A percentile compares a stretch with the other conserved stretches of the same genome.
These are phyloP conservation scores for Micromesistius poutassou DNA, from an alignment of 2,797 vertebrate genomes.

Conservation along the genomic window DNA sequence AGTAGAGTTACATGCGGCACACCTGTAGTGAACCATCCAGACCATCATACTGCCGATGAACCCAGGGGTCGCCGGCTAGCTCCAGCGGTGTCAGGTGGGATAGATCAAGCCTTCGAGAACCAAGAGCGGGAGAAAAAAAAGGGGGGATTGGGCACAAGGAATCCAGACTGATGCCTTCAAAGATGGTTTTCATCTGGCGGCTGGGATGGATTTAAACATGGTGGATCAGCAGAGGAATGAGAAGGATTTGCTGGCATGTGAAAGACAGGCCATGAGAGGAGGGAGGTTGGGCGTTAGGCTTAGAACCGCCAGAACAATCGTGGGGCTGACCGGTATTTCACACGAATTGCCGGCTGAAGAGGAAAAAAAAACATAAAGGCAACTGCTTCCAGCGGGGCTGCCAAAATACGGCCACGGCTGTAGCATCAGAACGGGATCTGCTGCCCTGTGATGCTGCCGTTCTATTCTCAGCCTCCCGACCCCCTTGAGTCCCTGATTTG, in stretches of 20 bases:
- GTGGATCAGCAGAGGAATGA: conserved; percentile 34
- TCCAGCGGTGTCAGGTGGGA: no score
- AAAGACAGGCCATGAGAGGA: conserved; percentile 17
- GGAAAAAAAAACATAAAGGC: conserved; percentile 9
- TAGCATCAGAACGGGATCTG: conserved; percentile 42
- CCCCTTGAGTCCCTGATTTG: conserved; percentile 31
- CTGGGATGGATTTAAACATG: conserved; percentile 19
- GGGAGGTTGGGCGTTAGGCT: conserved; percentile 30
- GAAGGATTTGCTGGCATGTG: conserved; percentile 35
- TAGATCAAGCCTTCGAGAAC: not conserved
- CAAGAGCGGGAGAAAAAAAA: not conserved
- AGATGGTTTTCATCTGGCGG: conserved; percentile 11
- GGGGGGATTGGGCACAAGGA: not conserved
- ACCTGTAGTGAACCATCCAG: no score
- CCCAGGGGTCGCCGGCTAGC: no score
- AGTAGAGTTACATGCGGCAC: no score
- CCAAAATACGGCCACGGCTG: conserved; percentile 10
- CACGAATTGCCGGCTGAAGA: conserved; percentile 32
- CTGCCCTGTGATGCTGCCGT: conserved; percentile 12
- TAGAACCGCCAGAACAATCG: conserved; percentile 40
- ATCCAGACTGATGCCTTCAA: conserved; percentile 3
- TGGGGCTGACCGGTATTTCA: conserved; percentile 34
- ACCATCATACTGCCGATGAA: no score
- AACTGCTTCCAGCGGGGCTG: conserved; percentile 43
- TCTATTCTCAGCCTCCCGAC: conserved; percentile 40